These are phyloP conservation scores for Rhabdornis inornatus DNA, from an alignment of 2,113 vertebrate species.

Conservation along the genomic window DNA sequence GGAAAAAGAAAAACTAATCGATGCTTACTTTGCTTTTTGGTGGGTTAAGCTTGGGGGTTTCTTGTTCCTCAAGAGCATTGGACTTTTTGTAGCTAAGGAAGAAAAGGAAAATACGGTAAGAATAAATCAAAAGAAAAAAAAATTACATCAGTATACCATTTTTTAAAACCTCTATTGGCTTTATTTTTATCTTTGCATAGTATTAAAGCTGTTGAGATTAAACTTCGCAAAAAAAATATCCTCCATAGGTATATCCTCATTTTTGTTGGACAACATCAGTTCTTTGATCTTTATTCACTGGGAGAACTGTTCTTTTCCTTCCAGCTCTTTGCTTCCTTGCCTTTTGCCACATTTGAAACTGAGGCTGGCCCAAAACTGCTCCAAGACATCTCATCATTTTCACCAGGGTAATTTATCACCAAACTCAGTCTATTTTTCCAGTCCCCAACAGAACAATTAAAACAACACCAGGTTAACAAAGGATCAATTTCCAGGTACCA, in stretches of 20 bases:
- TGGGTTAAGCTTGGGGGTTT: background rate
- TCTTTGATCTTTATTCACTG: background rate
- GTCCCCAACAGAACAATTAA: background rate
- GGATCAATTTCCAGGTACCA: background rate
- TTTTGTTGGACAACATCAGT: background rate
- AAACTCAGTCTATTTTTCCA: background rate
- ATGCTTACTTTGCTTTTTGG: background rate
- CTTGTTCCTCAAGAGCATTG: background rate
- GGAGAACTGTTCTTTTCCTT: background rate
- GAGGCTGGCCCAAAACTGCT: background rate
- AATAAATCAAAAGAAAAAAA: background rate
- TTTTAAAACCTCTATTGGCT: background rate
- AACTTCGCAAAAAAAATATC: background rate
- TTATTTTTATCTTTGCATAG: background rate
- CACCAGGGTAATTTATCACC: background rate
- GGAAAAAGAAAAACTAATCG: accelerated
- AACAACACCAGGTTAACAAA: background rate
- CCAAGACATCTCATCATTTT: background rate
- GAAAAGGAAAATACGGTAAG: background rate
- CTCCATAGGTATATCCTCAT: background rate
- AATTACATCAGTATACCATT: background rate
- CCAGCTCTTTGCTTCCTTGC: background rate
- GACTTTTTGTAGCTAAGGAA: background rate
- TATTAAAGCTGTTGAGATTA: background rate
- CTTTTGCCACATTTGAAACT: background rate